Percentiles rank a stretch among this genome's conserved stretches.
phyloP scores from a whole-genome alignment of 2,888 invertebrate species.

The Gastrophysa polygoni region DNA sequence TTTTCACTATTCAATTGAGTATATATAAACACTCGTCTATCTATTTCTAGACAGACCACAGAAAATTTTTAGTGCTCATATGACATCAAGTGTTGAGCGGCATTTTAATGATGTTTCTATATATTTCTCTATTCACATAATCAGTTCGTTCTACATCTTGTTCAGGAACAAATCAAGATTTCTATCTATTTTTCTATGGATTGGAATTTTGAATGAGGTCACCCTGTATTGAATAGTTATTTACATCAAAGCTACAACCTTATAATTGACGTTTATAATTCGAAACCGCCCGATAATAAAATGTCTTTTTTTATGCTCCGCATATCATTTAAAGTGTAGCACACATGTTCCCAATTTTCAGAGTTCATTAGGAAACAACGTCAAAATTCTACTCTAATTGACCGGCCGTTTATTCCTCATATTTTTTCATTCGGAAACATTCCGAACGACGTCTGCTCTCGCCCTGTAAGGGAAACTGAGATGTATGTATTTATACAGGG shows the following conservation, averaged over 20 bases:
- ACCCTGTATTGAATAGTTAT: background rate
- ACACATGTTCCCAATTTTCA: constrained; percentile 32
- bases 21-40: too few relatives aligned
- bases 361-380: constrained; percentile 31
- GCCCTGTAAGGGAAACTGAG: background rate
- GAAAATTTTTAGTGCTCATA: too few relatives aligned
- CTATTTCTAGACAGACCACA: too few relatives aligned
- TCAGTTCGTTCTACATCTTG: too few relatives aligned
- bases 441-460: background rate
- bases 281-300: constrained; percentile 27
- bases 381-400: constrained; percentile 44
- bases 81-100: too few relatives aligned
- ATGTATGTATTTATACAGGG: background rate
- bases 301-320: constrained; percentile 13
- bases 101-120: too few relatives aligned
- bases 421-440: constrained; percentile 33
- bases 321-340: constrained; percentile 18
- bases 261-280: constrained; percentile 35
- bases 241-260: constrained; percentile 20
- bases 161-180: too few relatives aligned
- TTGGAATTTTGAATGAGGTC: background rate
- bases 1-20: too few relatives aligned
- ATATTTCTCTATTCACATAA: too few relatives aligned
- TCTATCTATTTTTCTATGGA: too few relatives aligned
- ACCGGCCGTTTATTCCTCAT: constrained; percentile 39